Evolutionary conservation across 2,113 vertebrate genomes (phyloP).

Genomic region (Hypomesus transpacificus): DNA sequence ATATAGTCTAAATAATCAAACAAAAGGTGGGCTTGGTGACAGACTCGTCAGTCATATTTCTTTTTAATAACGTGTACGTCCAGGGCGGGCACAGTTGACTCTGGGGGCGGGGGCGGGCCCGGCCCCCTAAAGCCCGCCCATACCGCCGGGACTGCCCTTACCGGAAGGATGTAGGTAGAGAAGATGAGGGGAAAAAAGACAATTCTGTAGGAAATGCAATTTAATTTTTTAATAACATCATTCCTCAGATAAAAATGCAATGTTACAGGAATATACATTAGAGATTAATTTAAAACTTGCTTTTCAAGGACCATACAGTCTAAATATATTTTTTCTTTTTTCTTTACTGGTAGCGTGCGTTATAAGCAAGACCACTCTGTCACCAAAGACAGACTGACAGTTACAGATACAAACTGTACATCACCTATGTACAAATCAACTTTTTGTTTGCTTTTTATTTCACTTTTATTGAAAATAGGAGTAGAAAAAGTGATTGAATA

Average conservation of each 20-base stretch:
- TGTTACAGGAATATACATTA: conserved; percentile 99
- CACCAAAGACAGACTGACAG: conserved; percentile 86
- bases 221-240: conserved; percentile 99
- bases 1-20: too few relatives aligned
- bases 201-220: conserved; percentile 79
- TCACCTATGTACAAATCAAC: conserved; percentile 79
- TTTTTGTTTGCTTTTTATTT: conserved; percentile 71
- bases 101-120: too few relatives aligned
- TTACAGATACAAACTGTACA: conserved; percentile 96
- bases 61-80: too few relatives aligned
- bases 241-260: conserved; percentile 99
- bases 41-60: too few relatives aligned
- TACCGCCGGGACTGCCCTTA: too few relatives aligned
- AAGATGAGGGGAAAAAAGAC: conserved; percentile 34
- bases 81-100: too few relatives aligned
- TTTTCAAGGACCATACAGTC: conserved; percentile 82
- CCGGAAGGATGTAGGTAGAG: neutral
- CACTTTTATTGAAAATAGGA: conserved; percentile 78
- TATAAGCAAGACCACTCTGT: conserved; percentile 91
- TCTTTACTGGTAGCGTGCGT: conserved; percentile 86
- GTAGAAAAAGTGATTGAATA: conserved; percentile 80
- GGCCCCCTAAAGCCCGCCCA: too few relatives aligned
- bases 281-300: conserved; percentile 83
- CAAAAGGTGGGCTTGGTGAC: too few relatives aligned
- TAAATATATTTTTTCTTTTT: conserved; percentile 81